A percentile compares a stretch with the other conserved stretches of the same genome.
These are phyloP conservation scores for Zaprionus davidi DNA, from an alignment of 1,140 invertebrate species.

Conservation along the genomic window DNA sequence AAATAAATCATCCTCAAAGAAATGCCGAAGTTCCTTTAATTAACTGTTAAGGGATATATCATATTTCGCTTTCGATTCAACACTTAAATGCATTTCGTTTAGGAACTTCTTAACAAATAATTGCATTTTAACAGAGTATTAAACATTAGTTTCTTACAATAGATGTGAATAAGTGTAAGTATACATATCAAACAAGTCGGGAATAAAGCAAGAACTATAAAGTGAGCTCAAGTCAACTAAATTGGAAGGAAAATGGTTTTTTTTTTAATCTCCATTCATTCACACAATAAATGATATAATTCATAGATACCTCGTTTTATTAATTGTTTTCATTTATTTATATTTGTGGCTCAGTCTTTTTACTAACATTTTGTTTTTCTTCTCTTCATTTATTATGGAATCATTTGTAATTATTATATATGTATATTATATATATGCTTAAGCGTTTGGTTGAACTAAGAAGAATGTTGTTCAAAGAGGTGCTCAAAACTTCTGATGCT, in stretches of 20 bases:
- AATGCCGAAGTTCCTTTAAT: constrained; percentile 61
- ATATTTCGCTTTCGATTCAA: constrained; percentile 18
- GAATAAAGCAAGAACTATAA: constrained; percentile 1
- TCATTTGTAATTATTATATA: constrained; percentile 37
- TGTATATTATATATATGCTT: constrained; percentile 40
- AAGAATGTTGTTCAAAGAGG: constrained; percentile 10
- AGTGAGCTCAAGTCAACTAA: constrained; percentile 9
- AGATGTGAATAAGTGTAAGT: not conserved
- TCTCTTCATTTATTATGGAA: constrained; percentile 41
- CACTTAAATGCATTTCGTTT: constrained; percentile 54
- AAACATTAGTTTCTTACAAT: constrained; percentile 41
- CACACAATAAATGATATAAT: constrained; percentile 23
- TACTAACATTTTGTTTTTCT: constrained; percentile 76
- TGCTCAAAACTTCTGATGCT: not conserved
- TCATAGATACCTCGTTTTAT: constrained; percentile 31
- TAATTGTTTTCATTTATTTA: constrained; percentile 43
- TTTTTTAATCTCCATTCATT: not conserved
- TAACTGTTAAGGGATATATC: constrained; percentile 27
- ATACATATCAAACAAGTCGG: not conserved
- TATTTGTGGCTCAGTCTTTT: constrained; percentile 83
- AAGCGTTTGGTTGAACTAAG: constrained; percentile 48
- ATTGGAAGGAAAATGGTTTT: constrained; percentile 4
- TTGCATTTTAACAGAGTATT: constrained; percentile 51
- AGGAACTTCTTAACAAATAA: constrained; percentile 73
- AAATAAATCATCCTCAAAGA: constrained; percentile 43